Base-by-base conservation (phyloP, 2,113 vertebrate genomes). In the Saimiri boliviensis region DNA sequence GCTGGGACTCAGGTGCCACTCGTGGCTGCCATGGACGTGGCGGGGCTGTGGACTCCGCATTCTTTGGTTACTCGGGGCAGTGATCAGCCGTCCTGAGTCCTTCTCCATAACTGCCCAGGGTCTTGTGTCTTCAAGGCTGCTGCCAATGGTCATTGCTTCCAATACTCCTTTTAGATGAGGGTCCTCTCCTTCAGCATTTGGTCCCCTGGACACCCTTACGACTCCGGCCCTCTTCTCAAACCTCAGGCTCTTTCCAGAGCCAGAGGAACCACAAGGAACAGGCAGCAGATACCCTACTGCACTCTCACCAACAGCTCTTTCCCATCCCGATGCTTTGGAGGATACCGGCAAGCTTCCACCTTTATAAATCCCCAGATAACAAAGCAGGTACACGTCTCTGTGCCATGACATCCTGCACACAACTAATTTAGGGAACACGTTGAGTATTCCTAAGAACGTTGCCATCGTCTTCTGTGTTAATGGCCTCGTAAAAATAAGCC, bases 41-140 rank as follows among this genome's bases (percentile, higher is more conserved):
- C 19, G 27, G 8, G n/a, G 17, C 27, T 13, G 6, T 16, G 40
- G 25, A 0, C 4, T 20, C 12, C 2, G 5, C 56, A 30, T 1
- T 16, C 63, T 27, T 47, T 37, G n/a, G 74, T 71, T 21, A 12
- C 37, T 16, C 1, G 19, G 60, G n/a, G 37, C n/a, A 1, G 17
- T 25, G 60, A 25, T 8, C 42, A 37, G 58, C 40, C 25, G 37
- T 30, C 14, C 30, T 60, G 42, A 7, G 2, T 19, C 8, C 27
- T 25, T 25, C 14, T 37, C 52, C 5, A 1, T 14, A 32, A 25
- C 30, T 27, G 3, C 49, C 54, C 20, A 40, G 40, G 2, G 19
- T 20, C 37, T 21, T 63, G 11, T 1, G 2, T 25, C 58, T 45
- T 45, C 13, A 37, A 58, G 35, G n/a, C 35, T 32, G 25, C 11